Percentiles rank a stretch among this genome's conserved stretches.
phyloP scores from a whole-genome alignment of 2,888 invertebrate genomes.

The Ecliptopera silaceata region DNA sequence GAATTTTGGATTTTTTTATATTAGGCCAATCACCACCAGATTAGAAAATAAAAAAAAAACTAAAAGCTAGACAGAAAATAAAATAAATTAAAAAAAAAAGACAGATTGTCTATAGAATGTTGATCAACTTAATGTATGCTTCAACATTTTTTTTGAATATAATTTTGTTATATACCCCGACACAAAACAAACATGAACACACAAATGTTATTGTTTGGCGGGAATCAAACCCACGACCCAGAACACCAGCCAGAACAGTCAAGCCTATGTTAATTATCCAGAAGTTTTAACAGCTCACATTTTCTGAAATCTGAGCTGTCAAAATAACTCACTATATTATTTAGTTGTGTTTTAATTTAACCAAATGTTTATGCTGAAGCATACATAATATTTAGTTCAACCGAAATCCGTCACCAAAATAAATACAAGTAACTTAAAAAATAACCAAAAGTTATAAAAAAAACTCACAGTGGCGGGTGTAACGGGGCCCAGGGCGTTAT shows the following conservation, averaged over 20 bases:
- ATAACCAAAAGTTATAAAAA: constrained; percentile 39
- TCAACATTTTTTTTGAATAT: too few relatives aligned
- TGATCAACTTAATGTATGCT: not conserved
- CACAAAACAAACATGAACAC: too few relatives aligned
- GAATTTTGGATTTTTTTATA: constrained; percentile 45
- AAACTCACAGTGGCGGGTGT: constrained; percentile 76
- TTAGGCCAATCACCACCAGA: constrained; percentile 44
- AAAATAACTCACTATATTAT: too few relatives aligned
- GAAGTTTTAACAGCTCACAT: too few relatives aligned
- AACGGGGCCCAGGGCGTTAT: constrained; percentile 74
- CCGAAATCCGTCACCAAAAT: constrained; percentile 10
- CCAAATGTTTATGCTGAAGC: not conserved
- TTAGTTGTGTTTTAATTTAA: not conserved
- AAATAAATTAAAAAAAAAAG: constrained; percentile 28
- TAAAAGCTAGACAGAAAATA: constrained; percentile 27
- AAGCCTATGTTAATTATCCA: too few relatives aligned
- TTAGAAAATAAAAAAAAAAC: constrained; percentile 29
- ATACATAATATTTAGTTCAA: not conserved
- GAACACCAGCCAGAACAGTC: too few relatives aligned
- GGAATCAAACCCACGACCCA: too few relatives aligned
- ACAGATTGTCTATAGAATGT: constrained; percentile 8
- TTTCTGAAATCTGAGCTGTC: too few relatives aligned
- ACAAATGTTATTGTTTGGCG: too few relatives aligned
- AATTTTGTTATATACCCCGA: too few relatives aligned
- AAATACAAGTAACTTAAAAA: constrained; percentile 27